Evolutionary conservation across 2,797 vertebrate genomes (phyloP).

Genomic region (Enteromius mattozi): DNA sequence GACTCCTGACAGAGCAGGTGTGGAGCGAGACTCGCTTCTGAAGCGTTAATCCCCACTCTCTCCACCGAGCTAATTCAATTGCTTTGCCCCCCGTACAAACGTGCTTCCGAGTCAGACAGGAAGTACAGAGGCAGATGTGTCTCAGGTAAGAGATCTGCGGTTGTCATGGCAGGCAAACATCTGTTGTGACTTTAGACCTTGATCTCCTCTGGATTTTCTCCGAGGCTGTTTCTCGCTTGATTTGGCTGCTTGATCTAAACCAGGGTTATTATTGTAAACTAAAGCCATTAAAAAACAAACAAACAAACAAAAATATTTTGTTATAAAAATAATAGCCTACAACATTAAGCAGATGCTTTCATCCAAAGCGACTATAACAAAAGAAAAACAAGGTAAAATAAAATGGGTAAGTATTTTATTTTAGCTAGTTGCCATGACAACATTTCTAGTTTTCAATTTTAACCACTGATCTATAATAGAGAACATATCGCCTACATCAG

Average conservation of each 20-base stretch:
- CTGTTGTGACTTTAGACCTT: constrained; percentile 48
- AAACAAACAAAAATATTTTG: too few species aligned
- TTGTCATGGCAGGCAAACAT: constrained; percentile 58
- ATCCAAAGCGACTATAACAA: too few species aligned
- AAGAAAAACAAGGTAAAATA: too few species aligned
- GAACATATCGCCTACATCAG: too few species aligned
- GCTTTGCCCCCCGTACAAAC: constrained; percentile 41
- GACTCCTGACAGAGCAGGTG: background rate
- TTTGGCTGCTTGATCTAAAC: background rate
- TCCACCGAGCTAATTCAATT: constrained; percentile 67
- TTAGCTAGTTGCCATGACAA: too few species aligned
- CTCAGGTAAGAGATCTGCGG: constrained; percentile 48
- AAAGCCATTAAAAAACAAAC: background rate
- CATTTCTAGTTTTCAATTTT: too few species aligned
- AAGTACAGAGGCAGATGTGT: constrained; percentile 24
- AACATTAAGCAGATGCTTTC: too few species aligned
- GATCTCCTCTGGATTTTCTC: constrained; percentile 7
- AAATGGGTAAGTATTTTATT: too few species aligned
- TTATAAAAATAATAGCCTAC: too few species aligned
- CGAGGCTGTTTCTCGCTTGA: background rate
- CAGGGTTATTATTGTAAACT: background rate
- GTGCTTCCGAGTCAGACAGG: constrained; percentile 4
- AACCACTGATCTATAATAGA: too few species aligned
- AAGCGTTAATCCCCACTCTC: constrained; percentile 59
- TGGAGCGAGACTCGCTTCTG: background rate